Conservation (phyloP, 2,888 invertebrate genomes). For the Cantharis rufa region DNA sequence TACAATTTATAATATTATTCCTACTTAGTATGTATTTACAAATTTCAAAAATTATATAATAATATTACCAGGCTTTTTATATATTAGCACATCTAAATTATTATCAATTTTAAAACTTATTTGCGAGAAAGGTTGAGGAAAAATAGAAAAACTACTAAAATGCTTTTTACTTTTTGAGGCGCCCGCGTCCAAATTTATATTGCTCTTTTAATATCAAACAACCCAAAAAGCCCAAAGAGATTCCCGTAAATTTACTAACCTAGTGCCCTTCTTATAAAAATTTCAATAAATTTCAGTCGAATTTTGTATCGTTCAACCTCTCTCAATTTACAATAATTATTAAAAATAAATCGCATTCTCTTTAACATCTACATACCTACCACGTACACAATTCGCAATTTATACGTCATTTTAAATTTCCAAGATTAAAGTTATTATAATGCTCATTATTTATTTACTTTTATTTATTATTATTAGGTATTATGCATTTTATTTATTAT, state of each 20-base stretch:
- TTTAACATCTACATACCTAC: neutral
- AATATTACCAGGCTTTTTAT: neutral
- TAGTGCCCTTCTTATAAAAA: neutral
- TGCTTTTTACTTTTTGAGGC: neutral
- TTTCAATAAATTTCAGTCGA: neutral
- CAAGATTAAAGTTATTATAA: neutral
- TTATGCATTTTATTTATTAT: neutral
- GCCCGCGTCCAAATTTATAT: neutral
- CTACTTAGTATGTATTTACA: neutral
- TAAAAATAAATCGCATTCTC: neutral
- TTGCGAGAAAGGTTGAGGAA: neutral
- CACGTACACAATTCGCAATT: neutral
- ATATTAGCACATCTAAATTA: neutral
- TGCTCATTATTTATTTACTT: neutral
- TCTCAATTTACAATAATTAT: neutral
- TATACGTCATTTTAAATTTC: neutral
- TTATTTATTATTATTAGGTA: neutral
- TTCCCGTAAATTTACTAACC: neutral
- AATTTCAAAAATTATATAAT: neutral
- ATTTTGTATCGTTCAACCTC: neutral
- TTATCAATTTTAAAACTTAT: neutral
- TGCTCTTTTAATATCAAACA: neutral
- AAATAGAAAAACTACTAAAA: neutral
- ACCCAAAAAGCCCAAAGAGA: neutral
- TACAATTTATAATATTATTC: neutral